Conservation (phyloP, 2,888 invertebrate species). For the Leucania comma region DNA sequence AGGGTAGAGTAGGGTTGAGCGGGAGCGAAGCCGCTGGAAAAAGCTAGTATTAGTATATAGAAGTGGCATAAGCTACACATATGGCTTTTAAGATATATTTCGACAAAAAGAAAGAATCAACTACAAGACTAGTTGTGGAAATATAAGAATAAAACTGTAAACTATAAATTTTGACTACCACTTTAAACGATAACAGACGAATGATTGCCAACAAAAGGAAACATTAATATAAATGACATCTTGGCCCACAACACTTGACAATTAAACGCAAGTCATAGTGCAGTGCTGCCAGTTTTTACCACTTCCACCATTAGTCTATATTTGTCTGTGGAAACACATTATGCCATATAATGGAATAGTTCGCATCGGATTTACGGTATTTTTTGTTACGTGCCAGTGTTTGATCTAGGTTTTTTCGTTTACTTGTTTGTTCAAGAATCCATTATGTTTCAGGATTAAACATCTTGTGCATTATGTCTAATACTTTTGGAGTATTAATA, state of each 20-base stretch:
- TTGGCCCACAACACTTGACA: slow-evolving; percentile 29
- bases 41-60: no score
- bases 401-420: not conserved
- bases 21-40: no score
- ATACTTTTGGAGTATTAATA: not conserved
- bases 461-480: not conserved
- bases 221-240: slow-evolving; percentile 41
- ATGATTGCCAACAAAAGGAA: slow-evolving; percentile 4
- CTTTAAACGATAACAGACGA: not conserved
- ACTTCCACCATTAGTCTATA: slow-evolving; percentile 38
- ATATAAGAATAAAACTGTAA: slow-evolving; percentile 3
- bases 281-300: slow-evolving; percentile 41
- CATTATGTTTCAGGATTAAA: slow-evolving; percentile 1
- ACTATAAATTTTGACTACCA: not conserved
- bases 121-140: no score
- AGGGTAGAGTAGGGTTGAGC: no score
- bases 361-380: slow-evolving; percentile 23
- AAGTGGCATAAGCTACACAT: no score
- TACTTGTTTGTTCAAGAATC: not conserved
- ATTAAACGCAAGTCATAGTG: slow-evolving; percentile 31
- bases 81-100: no score
- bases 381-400: not conserved
- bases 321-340: slow-evolving; percentile 47
- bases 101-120: no score
- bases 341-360: slow-evolving; percentile 41